Conservation (phyloP, 2,113 vertebrate genomes). For the Amia ocellicauda region DNA sequence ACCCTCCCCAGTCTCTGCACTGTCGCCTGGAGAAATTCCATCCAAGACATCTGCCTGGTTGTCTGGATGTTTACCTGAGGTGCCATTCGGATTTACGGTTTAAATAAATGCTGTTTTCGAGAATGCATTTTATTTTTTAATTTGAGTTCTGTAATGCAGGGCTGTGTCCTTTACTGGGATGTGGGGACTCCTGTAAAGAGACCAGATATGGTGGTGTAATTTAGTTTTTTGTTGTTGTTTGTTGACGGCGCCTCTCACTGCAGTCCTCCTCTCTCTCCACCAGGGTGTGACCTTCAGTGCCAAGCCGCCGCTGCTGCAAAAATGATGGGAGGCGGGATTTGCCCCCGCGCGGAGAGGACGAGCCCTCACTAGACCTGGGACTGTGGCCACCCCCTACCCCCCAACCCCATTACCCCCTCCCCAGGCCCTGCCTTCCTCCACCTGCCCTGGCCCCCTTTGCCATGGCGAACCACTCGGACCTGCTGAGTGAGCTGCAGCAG, state of each 20-base stretch:
- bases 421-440: neutral
- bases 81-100: too few relatives aligned
- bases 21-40: too few relatives aligned
- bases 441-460: slow-evolving; percentile 22
- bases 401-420: neutral
- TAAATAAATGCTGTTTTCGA: too few relatives aligned
- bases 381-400: slow-evolving; percentile 10
- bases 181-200: neutral
- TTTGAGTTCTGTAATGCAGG: too few relatives aligned
- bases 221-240: neutral
- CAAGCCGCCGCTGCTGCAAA: slow-evolving; percentile 28
- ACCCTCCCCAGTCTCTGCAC: too few relatives aligned
- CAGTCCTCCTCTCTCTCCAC: neutral
- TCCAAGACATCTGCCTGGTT: too few relatives aligned
- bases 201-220: neutral
- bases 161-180: too few relatives aligned
- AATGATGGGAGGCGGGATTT: slow-evolving; percentile 38
- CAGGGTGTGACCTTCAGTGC: slow-evolving; percentile 18
- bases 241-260: neutral
- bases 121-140: too few relatives aligned
- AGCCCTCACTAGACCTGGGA: slow-evolving; percentile 40
- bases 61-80: too few relatives aligned
- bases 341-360: slow-evolving; percentile 39
- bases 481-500: slow-evolving; percentile 91
- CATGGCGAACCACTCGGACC: slow-evolving; percentile 91